Evolutionary conservation across 1,140 invertebrate genomes (phyloP).

Genomic region (Cotesia typhae): DNA sequence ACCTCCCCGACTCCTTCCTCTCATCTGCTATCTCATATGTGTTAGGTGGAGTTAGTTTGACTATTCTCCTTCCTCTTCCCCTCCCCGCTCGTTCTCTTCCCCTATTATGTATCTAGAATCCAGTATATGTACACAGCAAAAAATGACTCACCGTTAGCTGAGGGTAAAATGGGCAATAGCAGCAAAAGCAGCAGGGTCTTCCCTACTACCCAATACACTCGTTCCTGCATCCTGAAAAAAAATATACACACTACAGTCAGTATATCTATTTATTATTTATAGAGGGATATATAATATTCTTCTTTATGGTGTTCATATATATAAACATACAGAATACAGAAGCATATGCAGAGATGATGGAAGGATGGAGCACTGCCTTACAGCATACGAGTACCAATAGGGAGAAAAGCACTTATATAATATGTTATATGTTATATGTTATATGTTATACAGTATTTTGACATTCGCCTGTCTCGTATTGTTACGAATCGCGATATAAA

Average conservation of each 20-base stretch:
- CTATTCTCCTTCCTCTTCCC: no score
- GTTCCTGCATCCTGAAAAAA: slow-evolving; percentile 61
- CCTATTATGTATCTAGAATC: no score
- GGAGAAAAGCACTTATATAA: slow-evolving; percentile 28
- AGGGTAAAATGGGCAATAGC: slow-evolving; percentile 51
- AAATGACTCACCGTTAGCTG: slow-evolving; percentile 62
- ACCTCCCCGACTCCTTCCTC: slow-evolving; percentile 16
- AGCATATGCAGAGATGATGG: slow-evolving; percentile 17
- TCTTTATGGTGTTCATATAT: no score
- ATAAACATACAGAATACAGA: slow-evolving; percentile 19
- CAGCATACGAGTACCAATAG: not conserved
- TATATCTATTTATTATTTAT: slow-evolving; percentile 12
- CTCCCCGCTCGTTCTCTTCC: no score
- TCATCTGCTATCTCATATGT: not conserved
- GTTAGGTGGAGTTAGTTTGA: no score
- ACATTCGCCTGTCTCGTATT: slow-evolving; percentile 28
- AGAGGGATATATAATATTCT: no score
- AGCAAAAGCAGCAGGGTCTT: slow-evolving; percentile 47
- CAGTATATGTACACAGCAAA: slow-evolving; percentile 29
- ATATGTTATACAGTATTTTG: slow-evolving; percentile 25
- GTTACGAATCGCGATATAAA: slow-evolving; percentile 31
- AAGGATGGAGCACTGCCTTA: not conserved
- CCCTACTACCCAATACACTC: slow-evolving; percentile 54
- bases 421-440: slow-evolving; percentile 25
- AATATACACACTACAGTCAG: slow-evolving; percentile 41